Percentiles rank a stretch among this genome's conserved stretches.
phyloP scores from a whole-genome alignment of 2,797 vertebrate genomes.

The Sus cebifrons region DNA sequence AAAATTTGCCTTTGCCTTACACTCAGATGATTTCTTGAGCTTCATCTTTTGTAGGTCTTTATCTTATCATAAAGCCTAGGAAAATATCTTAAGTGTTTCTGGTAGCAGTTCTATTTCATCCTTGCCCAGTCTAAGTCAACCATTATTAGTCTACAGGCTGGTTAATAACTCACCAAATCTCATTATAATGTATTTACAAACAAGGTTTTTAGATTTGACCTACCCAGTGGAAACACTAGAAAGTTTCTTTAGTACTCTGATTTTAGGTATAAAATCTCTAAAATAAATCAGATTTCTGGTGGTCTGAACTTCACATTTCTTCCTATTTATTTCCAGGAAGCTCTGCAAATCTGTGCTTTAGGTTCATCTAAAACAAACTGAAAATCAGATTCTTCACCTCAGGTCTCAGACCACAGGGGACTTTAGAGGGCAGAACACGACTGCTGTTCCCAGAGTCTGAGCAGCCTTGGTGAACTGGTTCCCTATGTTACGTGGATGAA shows the following conservation, averaged over 20 bases:
- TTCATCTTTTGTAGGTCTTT: constrained; percentile 24
- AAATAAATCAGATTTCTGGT: constrained; percentile 1
- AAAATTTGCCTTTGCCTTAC: not conserved
- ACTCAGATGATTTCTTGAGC: not conserved
- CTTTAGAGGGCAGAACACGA: not conserved
- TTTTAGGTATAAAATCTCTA: not conserved
- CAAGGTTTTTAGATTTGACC: not conserved
- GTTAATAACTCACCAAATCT: not conserved
- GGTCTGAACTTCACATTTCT: not conserved
- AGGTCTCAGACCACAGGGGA: not conserved
- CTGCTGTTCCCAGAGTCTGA: not conserved
- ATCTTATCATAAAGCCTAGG: not conserved
- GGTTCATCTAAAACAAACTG: not conserved
- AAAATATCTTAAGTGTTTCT: constrained; percentile 16
- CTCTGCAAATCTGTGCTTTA: not conserved
- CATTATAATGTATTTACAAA: constrained; percentile 6
- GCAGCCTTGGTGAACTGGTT: not conserved
- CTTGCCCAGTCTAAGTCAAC: not conserved
- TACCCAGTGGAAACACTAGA: not conserved
- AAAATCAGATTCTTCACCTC: not conserved
- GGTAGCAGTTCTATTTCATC: not conserved
- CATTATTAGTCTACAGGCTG: not conserved
- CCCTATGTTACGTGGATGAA: not conserved
- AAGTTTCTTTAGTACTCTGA: not conserved
- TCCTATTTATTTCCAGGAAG: constrained; percentile 7